A percentile compares a stretch with the other conserved stretches of the same genome.
Evolutionary conservation across 2,113 vertebrate species (phyloP).

Genomic region (Clarias gariepinus): DNA sequence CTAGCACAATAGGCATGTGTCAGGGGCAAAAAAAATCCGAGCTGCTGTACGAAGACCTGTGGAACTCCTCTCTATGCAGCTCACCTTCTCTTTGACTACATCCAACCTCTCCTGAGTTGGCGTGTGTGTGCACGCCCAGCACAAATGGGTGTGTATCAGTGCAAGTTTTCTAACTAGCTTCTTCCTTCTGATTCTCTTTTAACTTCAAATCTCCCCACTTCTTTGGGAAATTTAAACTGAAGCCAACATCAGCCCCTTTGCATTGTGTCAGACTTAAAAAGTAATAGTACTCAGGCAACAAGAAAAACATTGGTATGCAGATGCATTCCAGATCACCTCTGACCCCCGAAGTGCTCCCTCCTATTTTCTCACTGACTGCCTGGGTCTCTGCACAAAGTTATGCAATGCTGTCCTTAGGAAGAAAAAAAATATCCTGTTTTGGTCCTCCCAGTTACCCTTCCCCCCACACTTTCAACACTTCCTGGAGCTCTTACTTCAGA

Average conservation of each 20-base stretch:
- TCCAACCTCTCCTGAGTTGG: conserved; percentile 43
- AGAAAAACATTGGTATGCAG: conserved; percentile 49
- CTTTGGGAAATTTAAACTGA: conserved; percentile 9
- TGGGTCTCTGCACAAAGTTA: conserved; percentile 60
- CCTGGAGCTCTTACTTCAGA: not conserved
- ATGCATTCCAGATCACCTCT: conserved; percentile 56
- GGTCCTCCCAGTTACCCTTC: conserved; percentile 31
- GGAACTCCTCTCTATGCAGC: conserved; percentile 29
- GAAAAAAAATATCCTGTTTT: conserved; percentile 49
- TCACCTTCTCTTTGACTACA: conserved; percentile 49
- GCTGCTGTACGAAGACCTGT: conserved; percentile 18
- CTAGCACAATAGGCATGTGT: not conserved
- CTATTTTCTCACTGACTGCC: conserved; percentile 41
- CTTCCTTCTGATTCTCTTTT: conserved; percentile 52
- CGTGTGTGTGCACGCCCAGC: conserved; percentile 65
- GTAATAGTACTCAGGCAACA: conserved; percentile 10
- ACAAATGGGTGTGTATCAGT: conserved; percentile 53
- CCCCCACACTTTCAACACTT: conserved; percentile 3
- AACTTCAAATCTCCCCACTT: conserved; percentile 29
- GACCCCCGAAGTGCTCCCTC: conserved; percentile 42
- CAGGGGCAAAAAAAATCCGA: conserved; percentile 27
- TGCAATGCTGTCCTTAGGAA: conserved; percentile 67
- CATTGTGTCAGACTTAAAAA: conserved; percentile 20
- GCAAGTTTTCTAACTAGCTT: conserved; percentile 43
- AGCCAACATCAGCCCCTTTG: conserved; percentile 4